Evolutionary conservation across 2,113 vertebrate genomes (phyloP).

Genomic region (Percopsis transmontana): DNA sequence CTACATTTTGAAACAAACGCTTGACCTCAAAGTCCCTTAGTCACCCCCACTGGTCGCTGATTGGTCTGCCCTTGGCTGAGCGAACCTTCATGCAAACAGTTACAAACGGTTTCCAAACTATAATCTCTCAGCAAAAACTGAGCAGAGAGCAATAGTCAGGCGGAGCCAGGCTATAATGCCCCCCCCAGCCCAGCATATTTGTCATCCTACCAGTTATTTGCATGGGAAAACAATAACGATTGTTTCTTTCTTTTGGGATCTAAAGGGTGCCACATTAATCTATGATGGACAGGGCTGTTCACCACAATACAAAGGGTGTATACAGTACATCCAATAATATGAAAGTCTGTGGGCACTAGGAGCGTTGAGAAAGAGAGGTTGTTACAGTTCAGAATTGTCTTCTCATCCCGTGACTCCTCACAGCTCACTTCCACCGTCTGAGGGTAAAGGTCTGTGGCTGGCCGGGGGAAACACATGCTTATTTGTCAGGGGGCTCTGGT

Average conservation of each 20-base stretch:
- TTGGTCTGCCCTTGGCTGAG: no score
- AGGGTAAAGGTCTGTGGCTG: neutral
- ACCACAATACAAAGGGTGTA: conserved; percentile 13
- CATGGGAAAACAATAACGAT: conserved; percentile 31
- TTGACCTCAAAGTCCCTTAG: no score
- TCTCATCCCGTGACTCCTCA: conserved; percentile 32
- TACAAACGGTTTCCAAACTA: no score
- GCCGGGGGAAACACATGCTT: conserved; percentile 39
- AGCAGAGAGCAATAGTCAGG: no score
- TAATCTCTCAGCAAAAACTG: no score
- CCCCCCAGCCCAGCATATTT: no score
- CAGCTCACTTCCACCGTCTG: conserved; percentile 43
- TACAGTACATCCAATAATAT: conserved; percentile 23
- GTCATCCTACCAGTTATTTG: no score
- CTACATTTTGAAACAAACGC: no score
- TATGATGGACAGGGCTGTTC: conserved; percentile 5
- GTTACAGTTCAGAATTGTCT: neutral
- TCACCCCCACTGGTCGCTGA: no score
- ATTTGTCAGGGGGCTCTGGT: conserved; percentile 22
- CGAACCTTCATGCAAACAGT: no score
- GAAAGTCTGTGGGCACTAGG: no score
- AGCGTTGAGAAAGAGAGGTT: neutral
- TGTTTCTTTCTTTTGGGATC: conserved; percentile 21
- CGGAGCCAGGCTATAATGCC: no score
- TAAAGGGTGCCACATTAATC: conserved; percentile 1